Conservation (phyloP, 1,140 invertebrate species). For the Penaeus chinensis region DNA sequence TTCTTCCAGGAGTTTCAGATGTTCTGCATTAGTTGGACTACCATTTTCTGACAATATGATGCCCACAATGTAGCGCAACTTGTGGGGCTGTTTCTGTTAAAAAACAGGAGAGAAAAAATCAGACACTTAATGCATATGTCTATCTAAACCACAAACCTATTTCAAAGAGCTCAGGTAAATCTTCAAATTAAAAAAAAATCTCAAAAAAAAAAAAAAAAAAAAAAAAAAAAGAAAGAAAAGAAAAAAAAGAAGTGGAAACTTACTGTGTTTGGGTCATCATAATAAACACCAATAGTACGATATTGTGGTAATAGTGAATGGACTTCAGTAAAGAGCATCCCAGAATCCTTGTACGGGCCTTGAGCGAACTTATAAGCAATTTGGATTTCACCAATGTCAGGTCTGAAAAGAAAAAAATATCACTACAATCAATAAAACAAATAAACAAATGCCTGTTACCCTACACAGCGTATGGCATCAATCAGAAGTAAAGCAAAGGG, state of each 20-base stretch:
- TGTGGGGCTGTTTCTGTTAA: slow-evolving; percentile 66
- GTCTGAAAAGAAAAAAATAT: slow-evolving; percentile 62
- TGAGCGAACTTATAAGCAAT: slow-evolving; percentile 69
- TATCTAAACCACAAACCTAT: neutral
- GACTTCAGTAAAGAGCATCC: slow-evolving; percentile 68
- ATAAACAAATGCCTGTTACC: too few species aligned
- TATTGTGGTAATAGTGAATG: slow-evolving; percentile 67
- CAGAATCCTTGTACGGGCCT: slow-evolving; percentile 69
- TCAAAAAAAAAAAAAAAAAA: neutral
- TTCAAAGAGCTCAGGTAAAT: neutral
- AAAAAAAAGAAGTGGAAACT: slow-evolving; percentile 11
- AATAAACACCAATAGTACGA: slow-evolving; percentile 69
- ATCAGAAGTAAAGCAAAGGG: too few species aligned
- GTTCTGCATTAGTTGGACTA: slow-evolving; percentile 62
- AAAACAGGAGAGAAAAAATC: neutral
- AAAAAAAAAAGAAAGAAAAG: neutral
- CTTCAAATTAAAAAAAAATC: neutral
- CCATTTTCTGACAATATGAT: slow-evolving; percentile 67
- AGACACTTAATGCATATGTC: neutral
- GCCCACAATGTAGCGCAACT: slow-evolving; percentile 68
- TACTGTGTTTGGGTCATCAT: slow-evolving; percentile 70
- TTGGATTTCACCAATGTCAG: slow-evolving; percentile 66
- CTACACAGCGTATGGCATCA: too few species aligned
- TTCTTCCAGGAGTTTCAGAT: slow-evolving; percentile 56
- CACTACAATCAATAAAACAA: too few species aligned